Evolutionary conservation across 2,113 vertebrate species (phyloP), one percentile per base, ranked within the genome.

Genomic region (Oncorhynchus keta): DNA sequence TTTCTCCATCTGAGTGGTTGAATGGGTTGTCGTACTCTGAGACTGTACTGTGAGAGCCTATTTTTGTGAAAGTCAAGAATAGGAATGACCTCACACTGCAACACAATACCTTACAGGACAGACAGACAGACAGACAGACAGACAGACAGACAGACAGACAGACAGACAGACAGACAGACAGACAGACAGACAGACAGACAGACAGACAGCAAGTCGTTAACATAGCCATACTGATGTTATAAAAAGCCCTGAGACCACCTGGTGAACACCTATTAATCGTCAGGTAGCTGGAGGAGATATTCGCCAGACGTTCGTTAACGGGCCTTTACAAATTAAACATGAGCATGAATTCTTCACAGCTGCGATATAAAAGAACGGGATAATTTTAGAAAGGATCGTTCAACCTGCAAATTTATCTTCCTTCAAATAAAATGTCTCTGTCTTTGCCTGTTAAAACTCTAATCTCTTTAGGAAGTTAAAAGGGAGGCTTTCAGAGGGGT

Each of bases 351-450:
- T 91, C 92, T 92, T 92, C 90, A 92, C 89, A 89, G 86, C 82
- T 79, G 45, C 90, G 87, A 93, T 92, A 93, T 94, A 92, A 93
- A 94, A 93, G 92, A 93, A 91, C 88, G 83, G 90, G 93, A 93
- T 94, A 94, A 94, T 94, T 94, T 94, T 94, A 94, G 93, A 93
- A 93, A 86, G 90, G 90, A 94, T 93, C 92, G 91, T 90, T 94
- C 91, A 91, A 92, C 90, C 91, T 93, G 91, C 91, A 94, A 92
- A 92, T 93, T 92, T 92, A 92, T 90, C 91, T 90, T 83, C 88
- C 86, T 90, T 91, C 89, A 62, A 74, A 86, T 49, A 89, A 90
- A 85, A 86, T 84, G 84, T 79, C 87, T 93, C 90, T 88, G 88
- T 93, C 91, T 92, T 89, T 80, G 82, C 87, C 88, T 82, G 26